phyloP scores from a whole-genome alignment of 2,888 invertebrate species.

The Anoplius nigerrimus region DNA sequence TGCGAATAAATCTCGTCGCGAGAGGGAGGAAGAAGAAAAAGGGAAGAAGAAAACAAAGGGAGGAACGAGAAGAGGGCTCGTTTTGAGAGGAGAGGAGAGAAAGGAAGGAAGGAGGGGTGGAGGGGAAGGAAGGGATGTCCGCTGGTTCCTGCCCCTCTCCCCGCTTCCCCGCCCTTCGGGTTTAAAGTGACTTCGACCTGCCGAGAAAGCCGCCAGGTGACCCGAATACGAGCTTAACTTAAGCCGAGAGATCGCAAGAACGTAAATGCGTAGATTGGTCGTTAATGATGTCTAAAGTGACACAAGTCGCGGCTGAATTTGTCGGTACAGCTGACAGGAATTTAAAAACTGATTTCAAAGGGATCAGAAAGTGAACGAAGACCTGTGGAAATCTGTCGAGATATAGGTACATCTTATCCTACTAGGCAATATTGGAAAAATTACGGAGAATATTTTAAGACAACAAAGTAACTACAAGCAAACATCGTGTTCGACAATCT shows the following conservation, averaged over 20 bases:
- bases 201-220: slow-evolving; percentile 54
- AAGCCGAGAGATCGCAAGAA: slow-evolving; percentile 15
- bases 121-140: slow-evolving; percentile 12
- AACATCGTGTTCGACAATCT: too few relatives aligned
- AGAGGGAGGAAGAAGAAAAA: slow-evolving; percentile 21
- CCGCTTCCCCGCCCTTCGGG: slow-evolving; percentile 19
- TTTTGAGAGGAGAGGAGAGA: slow-evolving; percentile 8
- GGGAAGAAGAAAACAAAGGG: slow-evolving; percentile 14
- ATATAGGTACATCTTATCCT: too few relatives aligned
- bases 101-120: slow-evolving; percentile 19
- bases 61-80: slow-evolving; percentile 10
- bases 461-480: too few relatives aligned
- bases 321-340: too few relatives aligned
- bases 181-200: slow-evolving; percentile 5
- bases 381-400: too few relatives aligned
- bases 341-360: too few relatives aligned
- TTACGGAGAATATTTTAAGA: too few relatives aligned
- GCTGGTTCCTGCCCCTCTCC: slow-evolving; percentile 12
- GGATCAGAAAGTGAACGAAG: too few relatives aligned
- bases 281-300: slow-evolving; percentile 34
- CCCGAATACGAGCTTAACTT: slow-evolving; percentile 51
- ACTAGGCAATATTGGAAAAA: too few relatives aligned
- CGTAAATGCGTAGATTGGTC: slow-evolving; percentile 24
- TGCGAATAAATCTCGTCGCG: slow-evolving; percentile 57
- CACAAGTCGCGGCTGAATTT: too few relatives aligned